These are phyloP conservation scores for Cyrtonyx montezumae DNA, from an alignment of 2,113 vertebrate species.

Conservation along the genomic window DNA sequence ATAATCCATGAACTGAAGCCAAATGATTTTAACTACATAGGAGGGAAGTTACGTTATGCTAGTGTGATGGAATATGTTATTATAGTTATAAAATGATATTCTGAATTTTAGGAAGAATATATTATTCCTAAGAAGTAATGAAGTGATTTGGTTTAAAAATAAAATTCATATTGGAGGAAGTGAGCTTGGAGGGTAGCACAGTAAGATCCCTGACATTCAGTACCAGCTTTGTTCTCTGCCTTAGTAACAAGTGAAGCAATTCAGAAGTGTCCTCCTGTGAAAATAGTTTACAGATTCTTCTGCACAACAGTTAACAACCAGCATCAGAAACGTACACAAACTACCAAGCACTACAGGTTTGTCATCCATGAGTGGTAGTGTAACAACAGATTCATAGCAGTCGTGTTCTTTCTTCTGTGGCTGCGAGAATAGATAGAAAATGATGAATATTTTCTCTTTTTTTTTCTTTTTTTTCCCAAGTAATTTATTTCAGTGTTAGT, in stretches of 20 bases:
- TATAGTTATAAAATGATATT: conserved; percentile 17
- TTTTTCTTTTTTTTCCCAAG: background rate
- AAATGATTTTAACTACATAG: conserved; percentile 7
- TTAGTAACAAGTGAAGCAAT: conserved; percentile 1
- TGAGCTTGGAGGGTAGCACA: background rate
- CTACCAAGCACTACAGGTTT: background rate
- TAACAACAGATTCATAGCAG: background rate
- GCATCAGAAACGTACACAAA: background rate
- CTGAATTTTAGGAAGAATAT: background rate
- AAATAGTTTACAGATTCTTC: conserved; percentile 3
- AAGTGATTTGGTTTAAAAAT: background rate
- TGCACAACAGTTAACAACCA: background rate
- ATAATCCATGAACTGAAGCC: conserved; percentile 9
- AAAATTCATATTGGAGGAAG: conserved; percentile 8
- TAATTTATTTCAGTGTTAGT: background rate
- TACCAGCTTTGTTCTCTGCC: background rate
- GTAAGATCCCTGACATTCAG: background rate
- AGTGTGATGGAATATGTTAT: conserved; percentile 21
- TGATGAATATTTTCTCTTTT: background rate
- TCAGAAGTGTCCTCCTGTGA: background rate
- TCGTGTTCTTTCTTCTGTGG: background rate
- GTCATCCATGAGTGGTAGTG: background rate
- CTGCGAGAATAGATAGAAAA: background rate
- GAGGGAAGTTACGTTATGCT: background rate
- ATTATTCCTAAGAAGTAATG: background rate